Conservation (phyloP, 2,113 vertebrate genomes). For the Girardinichthys multiradiatus region DNA sequence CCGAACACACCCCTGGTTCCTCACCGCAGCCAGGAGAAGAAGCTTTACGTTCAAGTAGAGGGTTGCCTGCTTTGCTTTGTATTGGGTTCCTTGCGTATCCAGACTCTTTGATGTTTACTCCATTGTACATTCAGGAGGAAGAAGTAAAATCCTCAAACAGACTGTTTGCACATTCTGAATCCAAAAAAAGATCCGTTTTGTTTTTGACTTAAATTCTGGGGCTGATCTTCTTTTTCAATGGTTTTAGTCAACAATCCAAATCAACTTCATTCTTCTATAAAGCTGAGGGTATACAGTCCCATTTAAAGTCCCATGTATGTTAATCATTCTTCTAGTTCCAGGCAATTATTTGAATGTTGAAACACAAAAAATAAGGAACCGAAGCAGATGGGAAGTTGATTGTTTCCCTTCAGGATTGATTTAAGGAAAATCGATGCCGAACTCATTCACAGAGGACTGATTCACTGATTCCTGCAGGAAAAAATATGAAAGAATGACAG, state of each 20-base stretch:
- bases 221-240: background rate
- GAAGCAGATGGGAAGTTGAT: background rate
- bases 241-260: background rate
- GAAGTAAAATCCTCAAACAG: background rate
- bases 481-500: conserved; percentile 12
- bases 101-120: conserved; percentile 27
- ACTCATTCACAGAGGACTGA: conserved; percentile 9
- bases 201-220: too few species aligned
- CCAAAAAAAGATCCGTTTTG: background rate
- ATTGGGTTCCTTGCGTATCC: background rate
- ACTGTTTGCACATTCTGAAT: background rate
- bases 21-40: conserved; percentile 43
- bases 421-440: background rate
- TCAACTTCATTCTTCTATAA: background rate
- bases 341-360: background rate
- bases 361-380: background rate
- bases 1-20: conserved; percentile 50
- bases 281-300: background rate
- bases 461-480: conserved; percentile 12
- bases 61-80: background rate
- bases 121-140: conserved; percentile 1
- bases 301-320: background rate
- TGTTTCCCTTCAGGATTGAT: background rate
- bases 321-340: background rate
- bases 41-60: background rate